phyloP scores from a whole-genome alignment of 2,888 invertebrate genomes.

The Mythimna vitellina region DNA sequence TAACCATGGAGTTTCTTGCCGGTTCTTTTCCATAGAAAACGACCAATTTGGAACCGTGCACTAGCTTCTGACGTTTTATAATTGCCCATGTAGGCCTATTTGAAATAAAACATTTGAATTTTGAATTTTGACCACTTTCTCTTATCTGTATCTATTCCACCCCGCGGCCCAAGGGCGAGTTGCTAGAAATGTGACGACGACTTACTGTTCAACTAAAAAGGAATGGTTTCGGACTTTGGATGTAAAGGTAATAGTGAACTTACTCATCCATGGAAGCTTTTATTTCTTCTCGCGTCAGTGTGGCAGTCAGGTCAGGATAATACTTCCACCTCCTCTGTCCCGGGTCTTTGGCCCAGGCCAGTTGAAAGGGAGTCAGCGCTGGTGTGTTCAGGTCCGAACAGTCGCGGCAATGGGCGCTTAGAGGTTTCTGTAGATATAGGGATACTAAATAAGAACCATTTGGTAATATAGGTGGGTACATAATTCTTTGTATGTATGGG shows the following conservation, averaged over 20 bases:
- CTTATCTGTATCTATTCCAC: no score
- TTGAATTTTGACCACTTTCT: no score
- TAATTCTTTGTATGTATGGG: no score
- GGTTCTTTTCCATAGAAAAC: no score
- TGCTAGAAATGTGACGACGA: not conserved
- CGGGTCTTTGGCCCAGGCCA: constrained; percentile 72
- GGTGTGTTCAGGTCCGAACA: constrained; percentile 68
- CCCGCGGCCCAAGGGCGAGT: not conserved
- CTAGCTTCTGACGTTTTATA: no score
- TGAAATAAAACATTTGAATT: no score
- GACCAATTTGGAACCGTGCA: no score
- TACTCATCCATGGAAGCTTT: constrained; percentile 78
- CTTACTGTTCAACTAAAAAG: no score
- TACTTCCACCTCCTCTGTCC: constrained; percentile 86
- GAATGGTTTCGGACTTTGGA: not conserved
- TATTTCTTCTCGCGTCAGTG: constrained; percentile 73
- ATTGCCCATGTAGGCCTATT: no score
- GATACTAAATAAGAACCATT: not conserved
- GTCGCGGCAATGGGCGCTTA: constrained; percentile 76
- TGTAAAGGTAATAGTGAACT: not conserved
- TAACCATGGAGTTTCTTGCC: no score
- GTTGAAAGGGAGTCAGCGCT: constrained; percentile 71
- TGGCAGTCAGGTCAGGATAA: constrained; percentile 85
- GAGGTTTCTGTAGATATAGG: constrained; percentile 67
- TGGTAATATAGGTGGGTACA: not conserved